phyloP scores from a whole-genome alignment of 2,797 vertebrate genomes.

The Okamejei kenojei region DNA sequence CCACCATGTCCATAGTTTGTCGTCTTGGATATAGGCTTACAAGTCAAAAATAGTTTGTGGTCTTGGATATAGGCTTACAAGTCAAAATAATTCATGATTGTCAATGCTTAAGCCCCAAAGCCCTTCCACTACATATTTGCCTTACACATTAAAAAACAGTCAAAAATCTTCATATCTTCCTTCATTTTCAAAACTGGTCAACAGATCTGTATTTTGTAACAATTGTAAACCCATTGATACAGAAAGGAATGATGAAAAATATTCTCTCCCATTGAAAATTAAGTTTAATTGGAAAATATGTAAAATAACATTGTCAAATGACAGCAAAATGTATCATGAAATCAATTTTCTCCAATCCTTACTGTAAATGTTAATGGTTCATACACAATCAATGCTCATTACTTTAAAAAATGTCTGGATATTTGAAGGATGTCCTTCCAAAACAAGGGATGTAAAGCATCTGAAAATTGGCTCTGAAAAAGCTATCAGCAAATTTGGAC shows the following conservation, averaged over 20 bases:
- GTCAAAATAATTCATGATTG: not conserved
- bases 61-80: not conserved
- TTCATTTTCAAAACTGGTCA: not conserved
- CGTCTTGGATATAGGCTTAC: too few species aligned
- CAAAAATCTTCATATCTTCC: conserved; percentile 7
- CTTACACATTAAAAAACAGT: not conserved
- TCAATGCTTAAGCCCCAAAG: not conserved
- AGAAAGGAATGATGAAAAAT: not conserved
- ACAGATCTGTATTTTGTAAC: not conserved
- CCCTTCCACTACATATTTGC: not conserved
- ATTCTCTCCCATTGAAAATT: conserved; percentile 21
- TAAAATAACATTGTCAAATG: not conserved
- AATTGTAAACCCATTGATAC: not conserved
- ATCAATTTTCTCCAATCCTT: not conserved
- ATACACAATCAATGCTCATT: not conserved
- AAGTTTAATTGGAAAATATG: not conserved
- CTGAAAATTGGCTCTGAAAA: too few species aligned
- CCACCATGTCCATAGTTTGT: too few species aligned
- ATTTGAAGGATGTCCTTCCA: not conserved
- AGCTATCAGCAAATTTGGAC: too few species aligned
- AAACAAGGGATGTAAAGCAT: not conserved
- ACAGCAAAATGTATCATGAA: not conserved
- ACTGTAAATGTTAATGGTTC: not conserved
- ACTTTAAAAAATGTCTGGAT: not conserved
- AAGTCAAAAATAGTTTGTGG: conserved; percentile 15